Evolutionary conservation across 2,888 invertebrate genomes (phyloP).

Genomic region (Caenorhabditis zanzibari): DNA sequence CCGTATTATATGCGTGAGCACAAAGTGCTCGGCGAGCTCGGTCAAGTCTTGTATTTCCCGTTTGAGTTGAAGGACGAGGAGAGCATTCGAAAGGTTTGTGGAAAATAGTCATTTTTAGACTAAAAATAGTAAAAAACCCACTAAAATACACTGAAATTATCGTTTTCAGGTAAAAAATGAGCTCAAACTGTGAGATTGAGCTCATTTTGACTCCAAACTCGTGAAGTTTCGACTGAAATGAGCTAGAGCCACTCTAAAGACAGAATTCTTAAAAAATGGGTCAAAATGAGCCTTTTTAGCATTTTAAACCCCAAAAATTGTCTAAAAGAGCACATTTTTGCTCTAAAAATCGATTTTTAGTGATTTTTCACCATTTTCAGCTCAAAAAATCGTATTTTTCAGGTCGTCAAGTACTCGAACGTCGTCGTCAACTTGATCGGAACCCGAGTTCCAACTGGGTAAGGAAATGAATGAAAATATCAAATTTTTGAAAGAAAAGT

Average conservation of each 20-base stretch:
- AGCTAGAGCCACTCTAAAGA: too few relatives aligned
- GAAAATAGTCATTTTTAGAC: too few relatives aligned
- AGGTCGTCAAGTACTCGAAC: conserved; percentile 92
- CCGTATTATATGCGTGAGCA: conserved; percentile 89
- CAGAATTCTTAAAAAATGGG: too few relatives aligned
- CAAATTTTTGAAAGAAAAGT: too few relatives aligned
- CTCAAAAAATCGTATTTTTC: conserved; percentile 13
- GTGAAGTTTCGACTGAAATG: too few relatives aligned
- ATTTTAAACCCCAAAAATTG: too few relatives aligned
- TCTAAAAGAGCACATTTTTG: too few relatives aligned
- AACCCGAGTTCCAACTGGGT: conserved; percentile 92
- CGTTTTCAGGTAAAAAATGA: too few relatives aligned
- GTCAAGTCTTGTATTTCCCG: conserved; percentile 85
- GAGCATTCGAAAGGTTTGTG: conserved; percentile 86
- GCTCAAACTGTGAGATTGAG: too few relatives aligned
- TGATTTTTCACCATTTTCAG: too few relatives aligned
- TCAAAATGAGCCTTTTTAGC: too few relatives aligned
- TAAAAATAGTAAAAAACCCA: background rate
- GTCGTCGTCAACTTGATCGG: conserved; percentile 97
- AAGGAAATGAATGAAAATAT: conserved; percentile 54
- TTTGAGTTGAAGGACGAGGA: conserved; percentile 92
- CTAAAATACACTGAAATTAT: background rate
- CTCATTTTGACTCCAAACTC: too few relatives aligned
- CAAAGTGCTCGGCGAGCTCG: conserved; percentile 94
- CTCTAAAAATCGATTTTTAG: background rate